A percentile compares a stretch with the other conserved stretches of the same genome.
These are phyloP conservation scores for Drosophila aldrichi DNA, from an alignment of 2,888 invertebrate genomes.

Conservation along the genomic window DNA sequence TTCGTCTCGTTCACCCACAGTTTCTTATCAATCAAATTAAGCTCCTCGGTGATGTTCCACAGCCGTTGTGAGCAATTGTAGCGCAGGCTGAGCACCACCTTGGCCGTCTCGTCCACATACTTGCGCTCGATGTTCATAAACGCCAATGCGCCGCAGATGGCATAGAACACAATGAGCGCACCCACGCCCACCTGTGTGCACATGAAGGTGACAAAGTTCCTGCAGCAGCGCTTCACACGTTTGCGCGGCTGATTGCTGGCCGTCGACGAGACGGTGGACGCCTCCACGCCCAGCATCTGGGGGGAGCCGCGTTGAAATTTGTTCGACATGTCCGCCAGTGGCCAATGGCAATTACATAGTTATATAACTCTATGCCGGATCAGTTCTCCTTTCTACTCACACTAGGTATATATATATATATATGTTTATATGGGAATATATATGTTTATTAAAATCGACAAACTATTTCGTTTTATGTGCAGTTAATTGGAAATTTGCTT, in stretches of 20 bases:
- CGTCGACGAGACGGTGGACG: slow-evolving; percentile 88
- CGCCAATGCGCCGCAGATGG: slow-evolving; percentile 93
- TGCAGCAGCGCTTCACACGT: slow-evolving; percentile 93
- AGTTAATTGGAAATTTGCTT: slow-evolving; percentile 42
- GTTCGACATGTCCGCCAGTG: slow-evolving; percentile 49
- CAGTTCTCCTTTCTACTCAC: slow-evolving; percentile 1
- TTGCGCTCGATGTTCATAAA: slow-evolving; percentile 92
- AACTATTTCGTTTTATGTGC: slow-evolving; percentile 23
- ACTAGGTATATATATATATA: neutral
- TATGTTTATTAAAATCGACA: slow-evolving; percentile 1
- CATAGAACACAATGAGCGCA: slow-evolving; percentile 94
- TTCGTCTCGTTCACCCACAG: slow-evolving; percentile 88
- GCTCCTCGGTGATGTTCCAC: slow-evolving; percentile 89
- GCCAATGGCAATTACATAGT: slow-evolving; percentile 49
- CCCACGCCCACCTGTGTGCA: slow-evolving; percentile 97
- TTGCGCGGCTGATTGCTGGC: slow-evolving; percentile 90
- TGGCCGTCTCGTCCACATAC: slow-evolving; percentile 86
- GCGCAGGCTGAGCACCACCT: slow-evolving; percentile 87
- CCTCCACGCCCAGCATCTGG: slow-evolving; percentile 34
- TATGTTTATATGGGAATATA: neutral
- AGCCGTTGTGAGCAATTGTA: slow-evolving; percentile 88
- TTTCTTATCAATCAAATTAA: slow-evolving; percentile 90
- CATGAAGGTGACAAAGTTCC: slow-evolving; percentile 95
- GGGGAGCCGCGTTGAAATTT: slow-evolving; percentile 74
- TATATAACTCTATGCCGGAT: slow-evolving; percentile 48